Evolutionary conservation across 1,140 invertebrate genomes (phyloP), one percentile per base, ranked within the genome.

Genomic region (Drosophila malerkotliana): DNA sequence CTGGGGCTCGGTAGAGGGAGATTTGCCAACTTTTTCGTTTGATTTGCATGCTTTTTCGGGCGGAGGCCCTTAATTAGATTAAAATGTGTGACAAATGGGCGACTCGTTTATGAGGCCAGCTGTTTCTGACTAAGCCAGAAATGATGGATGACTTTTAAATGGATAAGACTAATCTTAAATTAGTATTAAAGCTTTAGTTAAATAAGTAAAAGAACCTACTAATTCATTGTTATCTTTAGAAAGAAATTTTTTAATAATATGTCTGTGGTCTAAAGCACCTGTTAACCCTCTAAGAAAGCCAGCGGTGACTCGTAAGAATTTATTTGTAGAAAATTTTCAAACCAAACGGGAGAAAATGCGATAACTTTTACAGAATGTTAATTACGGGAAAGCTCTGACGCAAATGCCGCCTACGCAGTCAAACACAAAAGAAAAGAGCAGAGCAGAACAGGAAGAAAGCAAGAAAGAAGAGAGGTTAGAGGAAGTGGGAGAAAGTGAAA

Each of bases 31-130:
- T 56, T 72, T 72, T 78, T 72, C 41, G 34, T 77, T 66, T 56
- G 63, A 69, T 69, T 69, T 69, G 67, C 67, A 69, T 69, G 66
- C 26, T 68, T 69, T 67, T n/a, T 26, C 10, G 15, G 26, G 9
- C 6, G n/a, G 7, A 2, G 26, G 32, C 44, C 61, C 41, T 12
- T 76, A 76, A 75, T 76, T 76, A 68, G 73, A 75, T 76, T 76
- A 76, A 67, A 76, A 76, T 76, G 71, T 74, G 72, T 75, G 72
- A 75, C 72, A 74, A 75, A 75, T 75, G 71, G 74, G 41, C 49
- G 53, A 51, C 47, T 45, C 47, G 54, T 53, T 56, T 66, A 64
- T 57, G 60, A 64, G 59, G 49, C 37, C 60, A 64, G 59, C 69
- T 74, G 60, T 69, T 69, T 24, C 26, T 69, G 63, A 69, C 63